These are phyloP conservation scores for Cynodonichthys magdalenae DNA, from an alignment of 2,797 vertebrate species.

Conservation along the genomic window DNA sequence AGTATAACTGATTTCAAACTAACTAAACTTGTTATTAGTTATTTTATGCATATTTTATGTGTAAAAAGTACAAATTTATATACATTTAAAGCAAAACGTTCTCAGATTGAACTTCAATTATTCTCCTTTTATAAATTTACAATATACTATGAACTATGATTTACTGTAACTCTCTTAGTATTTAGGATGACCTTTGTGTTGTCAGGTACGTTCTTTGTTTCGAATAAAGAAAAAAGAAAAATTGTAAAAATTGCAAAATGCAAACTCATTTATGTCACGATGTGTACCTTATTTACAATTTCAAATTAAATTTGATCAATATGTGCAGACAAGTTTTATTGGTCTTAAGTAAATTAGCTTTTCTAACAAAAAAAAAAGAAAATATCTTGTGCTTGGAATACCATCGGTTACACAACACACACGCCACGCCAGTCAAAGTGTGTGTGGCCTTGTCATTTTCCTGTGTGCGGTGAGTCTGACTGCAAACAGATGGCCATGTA, in stretches of 20 bases:
- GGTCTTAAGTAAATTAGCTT: constrained; percentile 9
- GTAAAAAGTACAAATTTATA: too few species aligned
- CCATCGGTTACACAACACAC: constrained; percentile 55
- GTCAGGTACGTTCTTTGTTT: neutral
- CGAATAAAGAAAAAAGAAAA: constrained; percentile 15
- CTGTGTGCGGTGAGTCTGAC: constrained; percentile 59
- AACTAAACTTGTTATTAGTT: neutral
- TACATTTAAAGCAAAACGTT: neutral
- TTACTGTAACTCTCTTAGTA: too few species aligned
- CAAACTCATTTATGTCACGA: neutral
- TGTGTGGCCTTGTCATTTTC: constrained; percentile 43
- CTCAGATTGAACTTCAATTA: neutral
- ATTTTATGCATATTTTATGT: too few species aligned
- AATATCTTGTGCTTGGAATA: neutral
- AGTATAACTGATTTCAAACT: neutral
- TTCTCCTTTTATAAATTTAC: too few species aligned
- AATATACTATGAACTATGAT: too few species aligned
- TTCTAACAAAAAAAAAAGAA: neutral
- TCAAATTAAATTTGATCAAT: neutral
- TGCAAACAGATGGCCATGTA: constrained; percentile 69
- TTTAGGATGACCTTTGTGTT: constrained; percentile 12
- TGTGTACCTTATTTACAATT: neutral
- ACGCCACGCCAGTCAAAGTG: constrained; percentile 42
- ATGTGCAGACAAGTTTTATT: constrained; percentile 6
- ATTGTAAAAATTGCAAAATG: neutral